phyloP scores from a whole-genome alignment of 2,797 vertebrate species.

The Leuciscus waleckii region DNA sequence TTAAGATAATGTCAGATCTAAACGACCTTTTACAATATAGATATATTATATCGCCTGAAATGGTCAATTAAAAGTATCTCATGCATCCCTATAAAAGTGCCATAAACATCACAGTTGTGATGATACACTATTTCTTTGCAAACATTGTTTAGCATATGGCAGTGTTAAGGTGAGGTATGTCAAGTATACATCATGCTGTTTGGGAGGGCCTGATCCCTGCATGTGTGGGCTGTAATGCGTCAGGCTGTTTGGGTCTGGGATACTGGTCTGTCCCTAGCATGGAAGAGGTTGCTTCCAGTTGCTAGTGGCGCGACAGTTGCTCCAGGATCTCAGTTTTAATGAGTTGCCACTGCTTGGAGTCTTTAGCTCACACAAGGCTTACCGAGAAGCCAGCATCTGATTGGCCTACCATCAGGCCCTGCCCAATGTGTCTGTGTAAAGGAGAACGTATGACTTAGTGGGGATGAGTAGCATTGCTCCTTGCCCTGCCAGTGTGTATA shows the following conservation, averaged over 20 bases:
- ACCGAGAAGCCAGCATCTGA: constrained; percentile 76
- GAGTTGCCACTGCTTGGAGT: constrained; percentile 77
- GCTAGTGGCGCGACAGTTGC: constrained; percentile 76
- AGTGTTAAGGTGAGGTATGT: constrained; percentile 27
- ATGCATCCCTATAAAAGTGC: not conserved
- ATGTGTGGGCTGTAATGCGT: constrained; percentile 59
- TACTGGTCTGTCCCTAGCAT: constrained; percentile 69
- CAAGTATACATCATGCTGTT: not conserved
- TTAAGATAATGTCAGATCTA: not conserved
- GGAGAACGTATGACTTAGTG: constrained; percentile 35
- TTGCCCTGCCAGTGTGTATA: constrained; percentile 38
- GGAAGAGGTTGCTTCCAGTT: constrained; percentile 71
- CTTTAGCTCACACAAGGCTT: constrained; percentile 73
- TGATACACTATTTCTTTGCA: constrained; percentile 38
- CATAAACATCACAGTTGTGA: constrained; percentile 71
- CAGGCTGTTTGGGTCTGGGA: constrained; percentile 60
- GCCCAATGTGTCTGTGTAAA: constrained; percentile 49
- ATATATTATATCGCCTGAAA: not conserved
- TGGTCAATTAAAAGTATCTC: not conserved
- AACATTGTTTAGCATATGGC: constrained; percentile 21
- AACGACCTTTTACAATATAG: not conserved
- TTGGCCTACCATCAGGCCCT: constrained; percentile 62
- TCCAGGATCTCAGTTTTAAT: constrained; percentile 80
- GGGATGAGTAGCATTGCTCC: constrained; percentile 33
- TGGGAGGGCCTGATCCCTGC: constrained; percentile 63